Base-by-base conservation (phyloP, 2,797 vertebrate genomes). In the Numenius phaeopus region DNA sequence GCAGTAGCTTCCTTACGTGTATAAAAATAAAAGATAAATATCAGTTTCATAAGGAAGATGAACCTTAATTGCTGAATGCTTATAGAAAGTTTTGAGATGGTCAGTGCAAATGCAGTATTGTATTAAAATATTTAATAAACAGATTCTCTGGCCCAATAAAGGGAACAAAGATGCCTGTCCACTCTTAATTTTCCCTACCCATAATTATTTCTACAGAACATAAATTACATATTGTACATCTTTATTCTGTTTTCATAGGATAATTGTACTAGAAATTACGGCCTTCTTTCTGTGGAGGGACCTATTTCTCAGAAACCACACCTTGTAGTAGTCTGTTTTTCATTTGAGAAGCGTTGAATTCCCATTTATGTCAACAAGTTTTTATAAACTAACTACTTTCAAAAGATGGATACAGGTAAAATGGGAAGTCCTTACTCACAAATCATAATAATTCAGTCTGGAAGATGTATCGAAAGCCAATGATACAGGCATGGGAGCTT, bases 231-330 rank as follows among this genome's bases (percentile, higher is more conserved):
- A 72, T 69, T 88, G 40, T 93, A 58, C 14, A 67, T 62, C 90
- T 93, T 97, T 87, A 85, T 92, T 92, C 55, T 96, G 46, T 93
- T 97, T 94, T 95, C 85, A 84, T 83, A 84, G 67, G 77, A 55
- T 91, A 95, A 95, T 97, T 96, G 79, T 13, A 76, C 73, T 52
- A 87, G 91, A 93, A 95, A 86, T 80, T 97, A 80, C 91, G 82
- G 77, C 54, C 80, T 69, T 62, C 67, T 93, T 95, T 93, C 73
- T 91, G 70, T 87, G 85, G 44, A 94, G 73, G 47, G 73, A 76
- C 58, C 20, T 83, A 59, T 58, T 71, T 95, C 62, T 90, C 34
- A 87, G 78, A 95, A 90, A 76, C 94, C 94, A 93, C 88, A 80
- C 86, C 77, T 94, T 89, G 59, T 64, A 90, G 47, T 34, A 39